Base-by-base conservation (phyloP, 2,888 invertebrate genomes). In the Latrodectus elegans region DNA sequence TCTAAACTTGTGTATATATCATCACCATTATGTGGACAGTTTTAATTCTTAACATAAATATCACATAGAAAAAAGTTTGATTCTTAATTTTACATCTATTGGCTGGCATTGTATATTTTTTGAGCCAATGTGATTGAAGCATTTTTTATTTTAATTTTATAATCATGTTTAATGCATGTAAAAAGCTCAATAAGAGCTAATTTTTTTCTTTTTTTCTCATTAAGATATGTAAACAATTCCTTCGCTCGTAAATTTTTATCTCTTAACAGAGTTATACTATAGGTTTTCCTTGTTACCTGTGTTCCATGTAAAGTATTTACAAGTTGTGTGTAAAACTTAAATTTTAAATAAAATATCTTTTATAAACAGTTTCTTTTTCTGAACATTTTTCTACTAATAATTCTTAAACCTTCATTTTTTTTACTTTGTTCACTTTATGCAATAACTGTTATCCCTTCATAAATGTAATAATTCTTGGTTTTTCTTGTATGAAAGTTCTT, bases 331-430 rank as follows among this genome's bases (percentile, higher is more conserved):
- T 74, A 73, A 12, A 73, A 74, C 60, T 79, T 74, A 65, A 81
- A 81, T 81, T 81, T 81, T 81, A 81, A 81, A 73, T 73, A 81
- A 73, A 80, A 74, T 81, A 81, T 81, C 81, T 81, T 81, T 81
- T 81, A 53, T 77, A 77, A 55, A 22, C 26, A 15, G 67, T n/a
- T 51, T 38, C 17, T 26, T 68, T 68, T 68, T 68, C 17, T 68
- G 8, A 22, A 10, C 22, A n/a, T 26, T 67, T 6, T 17, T 9
- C 60, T 10, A 60, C 38, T 38, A 4, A 38, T 2, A 38, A 38
- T 38, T 38, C 38, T 38, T 38, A 38, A 38, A 38, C 4, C 38
- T 6, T 38, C 38, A 22, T 38, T 38, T 38, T 6, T 38, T 38
- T 38, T 38, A 38, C 38, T 38, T 38, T 38, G 38, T 38, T 38